Percentiles rank a stretch among this genome's conserved stretches.
Evolutionary conservation across 1,140 invertebrate species (phyloP).

Genomic region (Scylla paramamosain): DNA sequence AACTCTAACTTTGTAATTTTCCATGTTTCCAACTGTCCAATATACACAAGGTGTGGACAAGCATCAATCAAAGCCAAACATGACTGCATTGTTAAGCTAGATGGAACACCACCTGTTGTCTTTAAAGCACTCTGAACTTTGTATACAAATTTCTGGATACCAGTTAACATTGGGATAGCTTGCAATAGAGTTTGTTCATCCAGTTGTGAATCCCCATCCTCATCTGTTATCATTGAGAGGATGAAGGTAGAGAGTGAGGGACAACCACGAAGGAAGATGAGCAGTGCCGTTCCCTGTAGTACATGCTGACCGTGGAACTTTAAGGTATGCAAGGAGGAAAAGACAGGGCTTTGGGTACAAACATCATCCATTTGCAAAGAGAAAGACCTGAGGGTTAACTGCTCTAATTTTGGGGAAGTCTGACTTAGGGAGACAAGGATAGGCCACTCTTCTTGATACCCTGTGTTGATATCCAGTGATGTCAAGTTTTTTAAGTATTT

Average conservation of each 20-base stretch:
- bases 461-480: constrained; percentile 62
- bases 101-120: constrained; percentile 51
- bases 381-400: constrained; percentile 66
- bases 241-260: constrained; percentile 58
- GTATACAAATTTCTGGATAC: constrained; percentile 70
- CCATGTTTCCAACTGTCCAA: constrained; percentile 69
- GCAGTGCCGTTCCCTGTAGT: constrained; percentile 48
- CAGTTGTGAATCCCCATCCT: constrained; percentile 52
- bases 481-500: constrained; percentile 67
- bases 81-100: constrained; percentile 57
- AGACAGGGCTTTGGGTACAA: constrained; percentile 23
- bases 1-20: constrained; percentile 62
- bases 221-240: constrained; percentile 69
- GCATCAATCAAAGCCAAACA: constrained; percentile 57
- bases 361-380: constrained; percentile 46
- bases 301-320: constrained; percentile 68
- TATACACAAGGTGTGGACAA: constrained; percentile 52
- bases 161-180: constrained; percentile 53
- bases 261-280: constrained; percentile 50
- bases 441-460: constrained; percentile 68
- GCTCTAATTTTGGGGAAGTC: constrained; percentile 60
- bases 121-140: constrained; percentile 69
- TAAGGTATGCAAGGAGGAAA: constrained; percentile 58
- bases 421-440: constrained; percentile 59
- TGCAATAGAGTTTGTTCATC: constrained; percentile 55